Base-by-base conservation (phyloP, 2,113 vertebrate species). In the Corythaeola cristata region DNA sequence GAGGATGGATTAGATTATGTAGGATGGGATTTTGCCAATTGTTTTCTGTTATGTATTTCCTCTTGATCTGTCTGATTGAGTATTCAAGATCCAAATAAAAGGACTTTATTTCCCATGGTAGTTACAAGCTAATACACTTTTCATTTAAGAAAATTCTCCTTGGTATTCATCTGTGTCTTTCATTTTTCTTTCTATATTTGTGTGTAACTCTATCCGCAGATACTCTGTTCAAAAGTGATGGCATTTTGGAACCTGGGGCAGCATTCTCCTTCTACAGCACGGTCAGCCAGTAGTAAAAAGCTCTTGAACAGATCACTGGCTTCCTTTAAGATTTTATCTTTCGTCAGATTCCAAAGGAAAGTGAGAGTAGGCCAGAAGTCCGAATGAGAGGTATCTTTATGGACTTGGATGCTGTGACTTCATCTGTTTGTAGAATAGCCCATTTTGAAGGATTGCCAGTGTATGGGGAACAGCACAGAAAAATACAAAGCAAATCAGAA, bases 401-500 rank as follows among this genome's bases (percentile, higher is more conserved):
- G 37, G 49, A 79, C n/a, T 90, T 85, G 37, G 71, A 88, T 58
- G 17, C 23, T 47, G 53, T 44, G 45, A 85, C 60, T 94, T 85
- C 66, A 89, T 82, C 73, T 85, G 33, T 71, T 80, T 52, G 58
- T 87, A 59, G n/a, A 95, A 86, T 15, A 73, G n/a, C 12, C 45
- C 7, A 16, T 91, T 90, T 91, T 69, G 74, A 88, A 88, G 37
- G 47, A 83, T 85, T 94, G 60, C 33, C 75, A 75, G 27, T 53
- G 23, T 83, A 85, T 69, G 50, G 12, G 47, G 11, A 94, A 77
- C 28, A 85, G 44, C 60, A 71, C n/a, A 67, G 37, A 24, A 83
- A 95, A 95, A 94, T 45, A 83, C 6, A 83, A 83, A 91, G 9
- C 33, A 89, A 87, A 85, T 62, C 71, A 90, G 20, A 76, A 93